Evolutionary conservation across 2,113 vertebrate genomes (phyloP).

Genomic region (Erinaceus europaeus): DNA sequence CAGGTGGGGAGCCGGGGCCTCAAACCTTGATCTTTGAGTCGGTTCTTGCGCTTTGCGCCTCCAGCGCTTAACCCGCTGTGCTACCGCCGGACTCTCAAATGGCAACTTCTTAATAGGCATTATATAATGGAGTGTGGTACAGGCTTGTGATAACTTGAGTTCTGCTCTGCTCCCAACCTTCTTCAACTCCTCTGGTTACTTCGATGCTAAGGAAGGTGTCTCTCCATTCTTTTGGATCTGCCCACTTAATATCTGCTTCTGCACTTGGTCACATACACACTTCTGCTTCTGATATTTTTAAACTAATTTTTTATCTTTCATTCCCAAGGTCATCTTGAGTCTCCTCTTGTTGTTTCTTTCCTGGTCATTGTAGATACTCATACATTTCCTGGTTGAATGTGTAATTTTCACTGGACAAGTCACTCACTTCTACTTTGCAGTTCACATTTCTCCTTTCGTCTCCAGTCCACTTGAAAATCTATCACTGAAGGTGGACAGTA

Average conservation of each 20-base stretch:
- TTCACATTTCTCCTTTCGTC: neutral
- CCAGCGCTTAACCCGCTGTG: no score
- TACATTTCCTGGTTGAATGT: neutral
- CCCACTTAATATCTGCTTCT: neutral
- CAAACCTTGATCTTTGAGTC: no score
- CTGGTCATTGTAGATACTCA: neutral
- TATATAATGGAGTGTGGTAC: no score
- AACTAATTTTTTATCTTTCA: neutral
- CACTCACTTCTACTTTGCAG: neutral
- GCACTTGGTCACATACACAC: neutral
- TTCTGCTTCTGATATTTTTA: neutral
- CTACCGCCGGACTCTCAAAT: no score
- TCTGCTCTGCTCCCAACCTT: neutral
- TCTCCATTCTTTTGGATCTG: neutral
- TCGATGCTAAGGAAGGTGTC: no score
- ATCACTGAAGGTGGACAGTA: no score
- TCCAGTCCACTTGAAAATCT: no score
- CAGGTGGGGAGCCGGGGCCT: no score
- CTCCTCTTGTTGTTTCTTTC: neutral
- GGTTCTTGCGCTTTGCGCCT: no score
- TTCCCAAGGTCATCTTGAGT: neutral
- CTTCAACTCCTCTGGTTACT: neutral
- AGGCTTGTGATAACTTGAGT: no score
- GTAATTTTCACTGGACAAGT: neutral
- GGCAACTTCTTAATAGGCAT: no score